Conservation (phyloP, 2,113 vertebrate genomes). For the Corvus moneduloides region DNA sequence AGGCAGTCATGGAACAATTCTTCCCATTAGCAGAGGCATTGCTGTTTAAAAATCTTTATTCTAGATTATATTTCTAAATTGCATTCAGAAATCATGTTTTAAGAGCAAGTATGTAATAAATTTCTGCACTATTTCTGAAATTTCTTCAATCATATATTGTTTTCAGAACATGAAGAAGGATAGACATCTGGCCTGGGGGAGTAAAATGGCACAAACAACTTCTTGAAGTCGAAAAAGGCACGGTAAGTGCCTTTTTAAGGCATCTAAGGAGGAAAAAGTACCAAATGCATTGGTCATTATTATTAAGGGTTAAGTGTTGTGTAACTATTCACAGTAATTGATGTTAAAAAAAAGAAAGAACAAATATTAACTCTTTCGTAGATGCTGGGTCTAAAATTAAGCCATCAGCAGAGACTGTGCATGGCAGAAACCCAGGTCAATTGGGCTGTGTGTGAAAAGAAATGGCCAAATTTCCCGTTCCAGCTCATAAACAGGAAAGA, state of each 20-base stretch:
- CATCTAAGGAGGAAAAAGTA: neutral
- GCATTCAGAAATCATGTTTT: neutral
- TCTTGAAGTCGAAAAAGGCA: neutral
- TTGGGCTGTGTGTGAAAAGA: neutral
- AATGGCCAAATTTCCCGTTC: neutral
- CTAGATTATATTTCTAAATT: neutral
- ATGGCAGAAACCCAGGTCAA: neutral
- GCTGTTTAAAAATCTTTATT: neutral
- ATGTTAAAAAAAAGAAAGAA: neutral
- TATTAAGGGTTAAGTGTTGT: neutral
- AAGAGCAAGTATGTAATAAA: neutral
- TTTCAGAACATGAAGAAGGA: neutral
- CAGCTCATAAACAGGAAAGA: neutral
- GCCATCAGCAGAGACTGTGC: neutral
- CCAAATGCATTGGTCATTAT: neutral
- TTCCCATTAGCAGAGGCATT: neutral
- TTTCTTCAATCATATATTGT: neutral
- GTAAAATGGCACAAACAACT: neutral
- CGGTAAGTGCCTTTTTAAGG: neutral
- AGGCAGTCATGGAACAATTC: neutral
- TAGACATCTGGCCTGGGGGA: neutral
- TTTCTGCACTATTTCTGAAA: neutral
- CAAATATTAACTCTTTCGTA: neutral
- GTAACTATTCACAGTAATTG: neutral
- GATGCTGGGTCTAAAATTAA: neutral